A percentile compares a stretch with the other conserved stretches of the same genome.
phyloP scores from a whole-genome alignment of 2,113 vertebrate species.

The Emydura subglobosa region DNA sequence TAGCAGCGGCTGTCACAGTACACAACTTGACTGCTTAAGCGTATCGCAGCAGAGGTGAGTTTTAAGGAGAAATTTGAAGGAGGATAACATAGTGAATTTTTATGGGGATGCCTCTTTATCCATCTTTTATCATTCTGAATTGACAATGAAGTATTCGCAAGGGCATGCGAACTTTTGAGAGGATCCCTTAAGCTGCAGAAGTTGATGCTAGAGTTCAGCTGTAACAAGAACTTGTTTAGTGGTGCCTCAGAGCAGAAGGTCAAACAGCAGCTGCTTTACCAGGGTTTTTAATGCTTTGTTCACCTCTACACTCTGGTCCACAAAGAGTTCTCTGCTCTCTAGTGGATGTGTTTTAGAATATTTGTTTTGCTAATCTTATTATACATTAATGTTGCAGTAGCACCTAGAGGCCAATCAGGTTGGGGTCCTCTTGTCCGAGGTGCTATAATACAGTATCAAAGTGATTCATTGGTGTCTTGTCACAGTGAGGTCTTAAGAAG shows the following conservation, averaged over 20 bases:
- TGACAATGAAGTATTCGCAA: accelerated
- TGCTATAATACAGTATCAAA: neutral
- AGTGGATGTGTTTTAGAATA: neutral
- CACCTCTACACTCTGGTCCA: neutral
- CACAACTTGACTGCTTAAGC: neutral
- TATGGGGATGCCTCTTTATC: neutral
- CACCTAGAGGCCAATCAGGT: accelerated
- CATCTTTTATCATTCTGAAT: accelerated
- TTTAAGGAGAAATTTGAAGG: neutral
- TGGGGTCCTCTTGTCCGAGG: neutral
- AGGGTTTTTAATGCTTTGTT: conserved; percentile 72
- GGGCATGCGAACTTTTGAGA: conserved; percentile 53
- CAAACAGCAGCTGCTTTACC: conserved; percentile 74
- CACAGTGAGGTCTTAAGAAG: conserved; percentile 16
- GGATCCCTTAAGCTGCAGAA: conserved; percentile 71
- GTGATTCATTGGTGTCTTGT: neutral
- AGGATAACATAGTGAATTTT: accelerated
- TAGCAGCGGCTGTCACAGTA: neutral
- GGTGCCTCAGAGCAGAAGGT: conserved; percentile 67
- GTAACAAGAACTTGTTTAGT: conserved; percentile 76
- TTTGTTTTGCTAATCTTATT: neutral
- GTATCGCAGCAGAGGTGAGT: neutral
- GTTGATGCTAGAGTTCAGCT: conserved; percentile 75
- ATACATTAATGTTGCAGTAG: neutral
- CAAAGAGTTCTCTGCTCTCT: conserved; percentile 16